These are phyloP conservation scores for Sebastes cheni DNA, from an alignment of 2,797 vertebrate species.

Conservation along the genomic window DNA sequence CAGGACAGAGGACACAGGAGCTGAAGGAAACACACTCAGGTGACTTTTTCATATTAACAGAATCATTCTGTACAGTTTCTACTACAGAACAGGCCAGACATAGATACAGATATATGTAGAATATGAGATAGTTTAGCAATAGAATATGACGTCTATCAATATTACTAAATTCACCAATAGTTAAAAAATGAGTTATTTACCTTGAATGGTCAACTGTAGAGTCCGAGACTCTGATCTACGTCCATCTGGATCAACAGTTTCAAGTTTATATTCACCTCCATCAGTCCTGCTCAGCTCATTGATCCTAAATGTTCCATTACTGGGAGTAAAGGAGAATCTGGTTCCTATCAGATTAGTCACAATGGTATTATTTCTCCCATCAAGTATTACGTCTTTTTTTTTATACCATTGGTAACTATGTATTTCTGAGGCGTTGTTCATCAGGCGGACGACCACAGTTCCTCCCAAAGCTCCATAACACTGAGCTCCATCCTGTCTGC, in stretches of 20 bases:
- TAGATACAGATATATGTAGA: background rate
- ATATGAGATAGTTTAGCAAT: background rate
- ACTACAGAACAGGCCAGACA: background rate
- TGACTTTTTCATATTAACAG: background rate
- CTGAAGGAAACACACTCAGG: background rate
- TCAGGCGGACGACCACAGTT: conserved; percentile 44
- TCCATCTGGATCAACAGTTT: accelerated
- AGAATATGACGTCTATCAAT: background rate
- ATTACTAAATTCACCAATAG: too few species aligned
- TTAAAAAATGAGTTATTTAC: too few species aligned
- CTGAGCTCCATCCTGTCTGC: conserved; percentile 16
- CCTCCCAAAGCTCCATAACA: conserved; percentile 64
- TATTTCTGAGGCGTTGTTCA: background rate
- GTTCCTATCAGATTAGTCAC: too few species aligned
- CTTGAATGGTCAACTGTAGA: too few species aligned
- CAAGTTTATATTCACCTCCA: too few species aligned
- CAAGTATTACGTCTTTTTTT: accelerated
- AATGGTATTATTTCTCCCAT: too few species aligned
- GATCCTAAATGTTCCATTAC: too few species aligned
- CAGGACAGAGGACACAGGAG: conserved; percentile 36
- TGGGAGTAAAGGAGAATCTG: too few species aligned
- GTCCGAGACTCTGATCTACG: too few species aligned
- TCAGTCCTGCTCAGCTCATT: too few species aligned
- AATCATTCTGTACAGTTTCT: background rate
- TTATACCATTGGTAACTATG: accelerated